Conservation (phyloP, 2,113 vertebrate genomes). For the Semicossyphus pulcher region DNA sequence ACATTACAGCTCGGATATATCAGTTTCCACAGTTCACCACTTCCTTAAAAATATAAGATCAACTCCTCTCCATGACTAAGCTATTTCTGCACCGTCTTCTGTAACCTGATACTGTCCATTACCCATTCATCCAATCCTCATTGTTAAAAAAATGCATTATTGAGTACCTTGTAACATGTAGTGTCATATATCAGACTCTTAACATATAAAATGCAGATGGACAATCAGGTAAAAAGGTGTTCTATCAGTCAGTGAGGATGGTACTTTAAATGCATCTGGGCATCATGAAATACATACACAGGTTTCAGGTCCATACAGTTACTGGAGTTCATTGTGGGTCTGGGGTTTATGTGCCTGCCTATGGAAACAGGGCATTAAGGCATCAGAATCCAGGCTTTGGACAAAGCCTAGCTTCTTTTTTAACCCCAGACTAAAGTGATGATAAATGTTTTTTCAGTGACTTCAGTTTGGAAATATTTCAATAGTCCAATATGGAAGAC, state of each 20-base stretch:
- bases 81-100: slow-evolving; percentile 34
- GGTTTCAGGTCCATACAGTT: slow-evolving; percentile 60
- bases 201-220: slow-evolving; percentile 46
- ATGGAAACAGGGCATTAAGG: slow-evolving; percentile 63
- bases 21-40: slow-evolving; percentile 72
- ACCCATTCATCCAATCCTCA: slow-evolving; percentile 38
- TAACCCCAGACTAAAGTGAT: slow-evolving; percentile 32
- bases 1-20: slow-evolving; percentile 83
- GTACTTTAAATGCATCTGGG: slow-evolving; percentile 59
- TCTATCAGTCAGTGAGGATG: slow-evolving; percentile 50
- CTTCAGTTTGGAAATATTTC: slow-evolving; percentile 34
- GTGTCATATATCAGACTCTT: slow-evolving; percentile 60
- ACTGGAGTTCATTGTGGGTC: slow-evolving; percentile 29
- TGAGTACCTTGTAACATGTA: slow-evolving; percentile 70
- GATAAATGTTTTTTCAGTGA: slow-evolving; percentile 26
- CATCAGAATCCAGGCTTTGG: slow-evolving; percentile 67
- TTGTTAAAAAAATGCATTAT: slow-evolving; percentile 53
- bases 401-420: slow-evolving; percentile 29
- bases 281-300: slow-evolving; percentile 60
- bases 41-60: slow-evolving; percentile 61
- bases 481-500: slow-evolving; percentile 66
- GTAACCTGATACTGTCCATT: slow-evolving; percentile 39
- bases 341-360: slow-evolving; percentile 56
- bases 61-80: slow-evolving; percentile 62
- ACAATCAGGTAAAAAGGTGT: slow-evolving; percentile 44